Evolutionary conservation across 2,797 vertebrate genomes (phyloP).

Genomic region (Semaprochilodus insignis): DNA sequence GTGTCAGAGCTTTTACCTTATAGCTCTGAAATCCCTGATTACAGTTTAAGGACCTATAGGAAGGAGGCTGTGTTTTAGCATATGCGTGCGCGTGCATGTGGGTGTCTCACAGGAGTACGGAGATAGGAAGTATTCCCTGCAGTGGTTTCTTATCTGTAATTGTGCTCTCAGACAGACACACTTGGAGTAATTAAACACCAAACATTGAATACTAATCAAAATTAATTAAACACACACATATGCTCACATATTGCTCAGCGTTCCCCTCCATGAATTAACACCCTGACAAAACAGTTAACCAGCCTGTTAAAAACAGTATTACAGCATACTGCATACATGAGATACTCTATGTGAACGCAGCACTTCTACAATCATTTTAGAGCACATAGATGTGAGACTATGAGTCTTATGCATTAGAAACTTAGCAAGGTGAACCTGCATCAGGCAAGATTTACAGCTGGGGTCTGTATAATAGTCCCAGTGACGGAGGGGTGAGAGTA

Average conservation of each 20-base stretch:
- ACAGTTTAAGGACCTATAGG: slow-evolving; percentile 8
- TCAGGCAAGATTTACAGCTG: not conserved
- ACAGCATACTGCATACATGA: slow-evolving; percentile 22
- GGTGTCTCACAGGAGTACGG: slow-evolving; percentile 8
- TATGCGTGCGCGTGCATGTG: not conserved
- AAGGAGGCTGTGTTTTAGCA: not conserved
- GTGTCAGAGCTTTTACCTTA: slow-evolving; percentile 4
- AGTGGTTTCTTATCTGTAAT: slow-evolving; percentile 52
- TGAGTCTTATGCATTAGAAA: not conserved
- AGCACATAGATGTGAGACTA: not conserved
- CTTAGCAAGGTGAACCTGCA: not conserved
- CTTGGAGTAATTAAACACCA: slow-evolving; percentile 48
- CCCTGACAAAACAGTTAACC: slow-evolving; percentile 34
- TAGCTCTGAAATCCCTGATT: slow-evolving; percentile 13
- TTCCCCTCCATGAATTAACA: slow-evolving; percentile 22
- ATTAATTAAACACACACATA: slow-evolving; percentile 33
- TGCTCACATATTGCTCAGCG: slow-evolving; percentile 7
- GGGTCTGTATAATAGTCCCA: not conserved
- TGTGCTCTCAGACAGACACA: slow-evolving; percentile 45
- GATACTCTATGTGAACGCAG: not conserved
- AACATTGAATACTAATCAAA: slow-evolving; percentile 47
- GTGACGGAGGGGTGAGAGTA: not conserved
- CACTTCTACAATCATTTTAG: not conserved
- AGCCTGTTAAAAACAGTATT: slow-evolving; percentile 8
- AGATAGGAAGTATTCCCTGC: slow-evolving; percentile 27